Conservation (phyloP, 2,888 invertebrate genomes). For the Oligia latruncula region DNA sequence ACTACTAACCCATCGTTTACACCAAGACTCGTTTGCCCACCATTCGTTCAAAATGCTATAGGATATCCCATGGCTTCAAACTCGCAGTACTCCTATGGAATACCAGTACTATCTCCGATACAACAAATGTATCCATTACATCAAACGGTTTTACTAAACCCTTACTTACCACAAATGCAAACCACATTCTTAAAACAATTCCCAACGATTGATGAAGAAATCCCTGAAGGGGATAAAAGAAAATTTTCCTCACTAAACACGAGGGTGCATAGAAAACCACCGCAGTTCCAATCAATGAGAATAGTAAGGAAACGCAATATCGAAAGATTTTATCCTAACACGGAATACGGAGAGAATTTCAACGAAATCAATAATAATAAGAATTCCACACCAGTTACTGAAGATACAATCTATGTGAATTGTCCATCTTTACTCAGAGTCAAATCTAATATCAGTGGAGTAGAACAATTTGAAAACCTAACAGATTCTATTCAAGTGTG, state of each 20-base stretch:
- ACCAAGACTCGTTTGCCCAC: slow-evolving; percentile 86
- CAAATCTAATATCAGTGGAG: slow-evolving; percentile 83
- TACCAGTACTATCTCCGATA: slow-evolving; percentile 84
- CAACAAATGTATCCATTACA: slow-evolving; percentile 87
- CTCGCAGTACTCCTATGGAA: slow-evolving; percentile 79
- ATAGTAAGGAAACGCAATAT: slow-evolving; percentile 85
- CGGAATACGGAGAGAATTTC: slow-evolving; percentile 87
- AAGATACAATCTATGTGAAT: slow-evolving; percentile 85
- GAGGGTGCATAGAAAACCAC: slow-evolving; percentile 79
- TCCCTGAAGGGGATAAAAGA: slow-evolving; percentile 76
- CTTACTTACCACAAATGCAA: slow-evolving; percentile 85
- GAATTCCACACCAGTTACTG: slow-evolving; percentile 73
- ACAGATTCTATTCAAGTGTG: slow-evolving; percentile 92
- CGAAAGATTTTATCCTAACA: slow-evolving; percentile 88
- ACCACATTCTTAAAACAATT: slow-evolving; percentile 84
- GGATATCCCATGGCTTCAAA: slow-evolving; percentile 77
- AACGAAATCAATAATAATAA: slow-evolving; percentile 87
- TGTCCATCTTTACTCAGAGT: slow-evolving; percentile 82
- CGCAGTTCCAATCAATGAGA: slow-evolving; percentile 88
- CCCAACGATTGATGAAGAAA: slow-evolving; percentile 84
- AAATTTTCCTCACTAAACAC: slow-evolving; percentile 87
- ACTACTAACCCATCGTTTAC: slow-evolving; percentile 88
- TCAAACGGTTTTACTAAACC: slow-evolving; percentile 85
- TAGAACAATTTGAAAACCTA: slow-evolving; percentile 91
- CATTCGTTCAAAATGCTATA: slow-evolving; percentile 83